Percentiles rank a stretch among this genome's conserved stretches.
Evolutionary conservation across 2,797 vertebrate genomes (phyloP).

Genomic region (Sebastes dallii): DNA sequence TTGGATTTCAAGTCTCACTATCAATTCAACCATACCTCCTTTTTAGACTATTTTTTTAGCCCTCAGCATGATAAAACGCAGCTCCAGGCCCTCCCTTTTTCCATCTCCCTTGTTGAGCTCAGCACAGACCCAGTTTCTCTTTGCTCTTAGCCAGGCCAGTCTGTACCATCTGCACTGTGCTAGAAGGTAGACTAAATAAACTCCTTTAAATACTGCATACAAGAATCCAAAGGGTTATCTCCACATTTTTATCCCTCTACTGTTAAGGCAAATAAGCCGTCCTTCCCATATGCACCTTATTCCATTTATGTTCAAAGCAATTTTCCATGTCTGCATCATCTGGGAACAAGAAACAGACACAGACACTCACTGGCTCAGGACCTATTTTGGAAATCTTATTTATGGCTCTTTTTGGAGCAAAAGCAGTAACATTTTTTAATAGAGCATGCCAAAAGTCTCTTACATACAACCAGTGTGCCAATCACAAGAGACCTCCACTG

Average conservation of each 20-base stretch:
- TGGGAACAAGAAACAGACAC: not conserved
- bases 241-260: not conserved
- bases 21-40: constrained; percentile 10
- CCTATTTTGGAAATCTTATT: constrained; percentile 9
- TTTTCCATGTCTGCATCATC: not conserved
- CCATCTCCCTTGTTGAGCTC: constrained; percentile 37
- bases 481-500: not conserved
- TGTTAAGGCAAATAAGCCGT: not conserved
- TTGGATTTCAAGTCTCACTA: not conserved
- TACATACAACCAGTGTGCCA: not conserved
- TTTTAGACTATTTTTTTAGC: constrained; percentile 4
- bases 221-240: not conserved
- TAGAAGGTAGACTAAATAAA: constrained; percentile 21
- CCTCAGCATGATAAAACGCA: constrained; percentile 22
- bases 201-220: constrained; percentile 12
- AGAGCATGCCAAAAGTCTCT: not conserved
- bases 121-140: constrained; percentile 64
- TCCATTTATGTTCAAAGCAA: not conserved
- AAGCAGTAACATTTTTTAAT: not conserved
- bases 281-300: not conserved
- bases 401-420: not conserved
- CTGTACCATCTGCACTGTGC: constrained; percentile 49
- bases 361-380: not conserved
- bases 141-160: constrained; percentile 45
- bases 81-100: constrained; percentile 42